Evolutionary conservation across 2,113 vertebrate genomes (phyloP), one percentile per base, ranked within the genome.

Genomic region (Odontesthes bonariensis): DNA sequence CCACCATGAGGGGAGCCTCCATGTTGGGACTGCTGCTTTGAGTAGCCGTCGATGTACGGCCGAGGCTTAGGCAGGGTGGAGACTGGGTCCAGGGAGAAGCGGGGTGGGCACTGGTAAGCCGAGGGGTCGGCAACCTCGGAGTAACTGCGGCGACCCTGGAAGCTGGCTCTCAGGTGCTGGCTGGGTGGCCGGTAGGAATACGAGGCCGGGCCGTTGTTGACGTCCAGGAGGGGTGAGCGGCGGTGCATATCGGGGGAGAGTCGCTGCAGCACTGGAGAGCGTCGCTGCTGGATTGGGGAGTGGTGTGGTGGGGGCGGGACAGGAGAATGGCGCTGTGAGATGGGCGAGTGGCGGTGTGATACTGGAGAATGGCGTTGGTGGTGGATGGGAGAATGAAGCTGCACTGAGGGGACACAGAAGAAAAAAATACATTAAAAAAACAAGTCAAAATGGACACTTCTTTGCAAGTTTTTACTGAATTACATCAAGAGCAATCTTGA

Each of bases 91-190:
- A 97, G 94, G 87, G 96, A 94, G 75, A 96, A 96, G 75, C 95
- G 92, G 42, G 95, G 93, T 5, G 92, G 93, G 78, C 96, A 95
- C 82, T 95, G 96, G 88, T 98, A 98, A 62, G 95, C 92, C 0
- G 96, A 96, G 12, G 95, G 95, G 90, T 97, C 96, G 0, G 93
- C 94, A 51, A 97, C 94, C 92, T 99, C 98, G 0, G 97, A 99
- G 92, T 99, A 98, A 81, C 97, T 98, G 60, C 98, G 96, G 0
- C 97, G 96, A 8, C 97, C 96, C 78, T 98, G 97, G 93, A 99
- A 99, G 75, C 96, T 96, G 31, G 97, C 97, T 64, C 97, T 95
- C 84, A 96, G 94, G 89, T 97, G 97, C 58, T 97, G 97, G 75
- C 94, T 96, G 23, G 96, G 88, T 0, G 96, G 96, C 54, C 97